Evolutionary conservation across 2,113 vertebrate species (phyloP), one percentile per base, ranked within the genome.

Genomic region (Sigmodon hispidus): DNA sequence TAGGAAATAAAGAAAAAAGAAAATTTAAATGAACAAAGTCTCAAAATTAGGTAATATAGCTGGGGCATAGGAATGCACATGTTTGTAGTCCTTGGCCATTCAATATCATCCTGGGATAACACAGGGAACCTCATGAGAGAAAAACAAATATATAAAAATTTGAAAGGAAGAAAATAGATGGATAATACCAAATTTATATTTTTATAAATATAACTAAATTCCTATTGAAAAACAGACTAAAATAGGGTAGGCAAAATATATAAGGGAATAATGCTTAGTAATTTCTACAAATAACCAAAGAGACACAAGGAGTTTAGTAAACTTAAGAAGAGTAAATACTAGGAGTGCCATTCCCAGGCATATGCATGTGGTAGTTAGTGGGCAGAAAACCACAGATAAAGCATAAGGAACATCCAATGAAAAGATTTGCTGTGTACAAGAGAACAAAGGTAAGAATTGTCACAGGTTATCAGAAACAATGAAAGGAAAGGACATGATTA

Each of bases 201-300:
- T 90, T 72, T 55, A 43, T 89, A 75, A 90, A 57, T 86, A 59
- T n/a, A 93, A 75, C 16, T 86, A 52, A 3, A 89, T 87, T 57
- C 13, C 45, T 55, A 70, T 12, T 45, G 15, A 2, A 75, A 95
- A 93, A 26, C 3, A 67, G 29, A 93, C 5, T 40, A 31, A 86
- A 43, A 52, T 31, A 9, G 29, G 24, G 1, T 61, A 69, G 34
- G 59, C 9, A 76, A 91, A 87, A 77, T 59, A 84, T 50, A 17
- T 77, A 40, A 87, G 85, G 16, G 2, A 72, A 72, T 72, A 59
- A 80, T 57, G 29, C 10, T 45, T 90, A 55, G 69, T 79, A 90
- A 83, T 4, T 19, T 87, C 61, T 91, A 63, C 57, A 87, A 96
- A 84, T 57, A 52, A 88, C 61, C 31, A 59, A 77, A 50, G 9